These are phyloP conservation scores for Ptilonorhynchus violaceus DNA, from an alignment of 2,113 vertebrate genomes.

Conservation along the genomic window DNA sequence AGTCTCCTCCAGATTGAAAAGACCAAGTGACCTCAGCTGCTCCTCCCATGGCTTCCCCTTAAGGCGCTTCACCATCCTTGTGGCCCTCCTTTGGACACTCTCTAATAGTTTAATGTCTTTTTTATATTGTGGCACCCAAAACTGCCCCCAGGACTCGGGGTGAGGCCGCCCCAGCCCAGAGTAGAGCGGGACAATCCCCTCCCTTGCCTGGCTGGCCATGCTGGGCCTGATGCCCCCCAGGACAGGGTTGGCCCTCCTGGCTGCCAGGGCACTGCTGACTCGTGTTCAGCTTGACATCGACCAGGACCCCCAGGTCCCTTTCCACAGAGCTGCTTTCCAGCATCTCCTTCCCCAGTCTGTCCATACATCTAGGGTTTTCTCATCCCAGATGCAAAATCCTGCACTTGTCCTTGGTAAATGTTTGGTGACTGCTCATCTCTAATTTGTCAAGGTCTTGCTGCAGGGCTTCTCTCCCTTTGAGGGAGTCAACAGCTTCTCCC, in stretches of 20 bases:
- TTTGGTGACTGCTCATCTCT: neutral
- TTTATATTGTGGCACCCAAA: neutral
- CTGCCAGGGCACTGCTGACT: neutral
- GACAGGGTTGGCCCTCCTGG: neutral
- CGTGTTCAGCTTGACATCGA: accelerated
- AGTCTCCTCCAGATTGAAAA: neutral
- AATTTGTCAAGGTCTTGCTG: neutral
- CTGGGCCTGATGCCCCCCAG: neutral
- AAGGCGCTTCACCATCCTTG: neutral
- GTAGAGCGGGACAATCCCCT: neutral
- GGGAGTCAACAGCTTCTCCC: neutral
- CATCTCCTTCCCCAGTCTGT: neutral
- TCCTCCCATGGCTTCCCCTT: neutral
- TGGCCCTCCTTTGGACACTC: neutral
- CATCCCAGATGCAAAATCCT: neutral
- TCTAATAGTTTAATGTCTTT: neutral
- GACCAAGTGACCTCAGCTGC: neutral
- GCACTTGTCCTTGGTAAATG: neutral
- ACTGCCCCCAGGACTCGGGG: accelerated
- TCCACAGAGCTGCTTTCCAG: accelerated
- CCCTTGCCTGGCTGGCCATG: accelerated
- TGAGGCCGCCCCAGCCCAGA: accelerated
- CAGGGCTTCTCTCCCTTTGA: neutral
- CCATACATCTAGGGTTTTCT: accelerated
- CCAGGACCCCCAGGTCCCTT: neutral